Base-by-base conservation (phyloP, 2,888 invertebrate genomes). In the Barypeithes pellucidus region DNA sequence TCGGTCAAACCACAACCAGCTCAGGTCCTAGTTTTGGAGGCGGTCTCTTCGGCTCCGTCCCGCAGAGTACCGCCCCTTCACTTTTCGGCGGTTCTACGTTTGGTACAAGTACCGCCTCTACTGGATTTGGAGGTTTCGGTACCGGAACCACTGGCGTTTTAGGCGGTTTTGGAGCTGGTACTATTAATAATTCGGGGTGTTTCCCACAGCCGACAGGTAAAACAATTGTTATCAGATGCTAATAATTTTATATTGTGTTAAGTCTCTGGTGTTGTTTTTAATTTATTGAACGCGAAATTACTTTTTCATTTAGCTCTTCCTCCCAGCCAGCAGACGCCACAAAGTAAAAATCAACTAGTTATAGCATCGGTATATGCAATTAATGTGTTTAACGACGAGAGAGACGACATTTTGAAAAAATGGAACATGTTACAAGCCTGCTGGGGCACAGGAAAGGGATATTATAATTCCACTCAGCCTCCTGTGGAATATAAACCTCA, bases 391-490 rank as follows among this genome's bases (percentile, higher is more conserved):
- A 96, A 96, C 14, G 99, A 99, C 85, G 99, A 99, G 83, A 89
- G 98, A 39, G 99, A 99, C 84, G 93, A 93, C 72, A 94, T 97
- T 29, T 89, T 99, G 33, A 96, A 96, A 2, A 94, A 95, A 83
- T 97, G 97, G 94, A 99, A 99, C 85, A 93, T 97, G 81, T 88
- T 99, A 60, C 98, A 98, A 86, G 95, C 95, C 0, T 90, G 93
- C 75, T 94, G 95, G 94, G 96, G 95, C 16, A 91, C 91, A 12
- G 97, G 97, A 3, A 93, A 93, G 85, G 92, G 93, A 0, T 96
- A 93, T 83, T 96, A 94, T 84, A 92, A 91, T 39, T 89, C 91
- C 63, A 91, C 90, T 78, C 93, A 93, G 5, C 92, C 91, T 0
- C 93, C 96, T 0, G 90, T 97, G 5, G 94, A 95, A 67, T 92